Conservation (phyloP, 2,113 vertebrate genomes). For the Campylomormyrus tamandua region DNA sequence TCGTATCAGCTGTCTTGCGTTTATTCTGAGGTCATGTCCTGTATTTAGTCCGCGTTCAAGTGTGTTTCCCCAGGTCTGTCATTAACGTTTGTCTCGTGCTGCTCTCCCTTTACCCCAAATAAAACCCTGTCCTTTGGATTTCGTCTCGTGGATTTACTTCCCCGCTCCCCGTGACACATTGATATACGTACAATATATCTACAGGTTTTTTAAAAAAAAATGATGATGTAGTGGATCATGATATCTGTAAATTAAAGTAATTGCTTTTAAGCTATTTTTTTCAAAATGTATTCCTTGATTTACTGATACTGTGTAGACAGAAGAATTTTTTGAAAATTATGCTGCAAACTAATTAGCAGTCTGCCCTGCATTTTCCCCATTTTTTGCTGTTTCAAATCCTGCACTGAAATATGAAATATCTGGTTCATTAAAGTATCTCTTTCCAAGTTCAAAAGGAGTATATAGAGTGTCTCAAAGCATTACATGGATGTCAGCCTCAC, state of each 20-base stretch:
- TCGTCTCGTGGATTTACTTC: no score
- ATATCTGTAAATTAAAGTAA: neutral
- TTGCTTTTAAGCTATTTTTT: neutral
- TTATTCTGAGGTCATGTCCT: no score
- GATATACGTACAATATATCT: neutral
- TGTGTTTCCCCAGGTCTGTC: no score
- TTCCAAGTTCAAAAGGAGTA: neutral
- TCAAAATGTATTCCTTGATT: neutral
- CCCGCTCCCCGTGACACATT: no score
- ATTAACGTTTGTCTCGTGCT: no score
- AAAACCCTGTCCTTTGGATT: no score
- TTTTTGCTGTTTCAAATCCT: neutral
- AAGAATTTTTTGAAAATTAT: neutral
- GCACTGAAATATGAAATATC: neutral
- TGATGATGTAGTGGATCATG: neutral
- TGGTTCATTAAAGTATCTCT: neutral
- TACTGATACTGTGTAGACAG: neutral
- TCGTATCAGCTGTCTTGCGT: no score
- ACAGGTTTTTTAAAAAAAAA: neutral
- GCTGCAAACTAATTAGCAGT: neutral
- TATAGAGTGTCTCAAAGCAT: neutral
- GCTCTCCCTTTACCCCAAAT: no score
- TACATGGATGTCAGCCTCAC: neutral
- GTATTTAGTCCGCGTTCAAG: no score
- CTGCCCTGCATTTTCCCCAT: neutral